Base-by-base conservation (phyloP, 2,113 vertebrate species). In the Percopsis transmontana region DNA sequence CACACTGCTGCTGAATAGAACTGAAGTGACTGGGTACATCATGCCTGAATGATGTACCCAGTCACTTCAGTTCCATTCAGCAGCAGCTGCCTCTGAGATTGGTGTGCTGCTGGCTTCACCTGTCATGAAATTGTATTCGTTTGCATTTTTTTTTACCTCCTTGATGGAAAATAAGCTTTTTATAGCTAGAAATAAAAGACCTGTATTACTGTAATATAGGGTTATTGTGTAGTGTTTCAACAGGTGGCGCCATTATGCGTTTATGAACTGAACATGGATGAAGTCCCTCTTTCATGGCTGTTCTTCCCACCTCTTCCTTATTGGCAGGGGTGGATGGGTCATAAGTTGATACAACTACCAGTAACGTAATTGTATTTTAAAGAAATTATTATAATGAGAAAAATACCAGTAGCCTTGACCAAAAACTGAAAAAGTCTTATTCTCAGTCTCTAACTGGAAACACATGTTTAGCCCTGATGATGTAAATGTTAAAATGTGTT, bases 401-500 rank as follows among this genome's bases (percentile, higher is more conserved):
- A 85, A 79, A 81, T 72, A 66, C 40, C 40, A 41, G 5, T 12
- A 5, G 18, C 39, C 33, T 10, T 24, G 50, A 52, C 55, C 12
- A 2, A 53, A 44, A 66, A 44, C 20, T 20, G 57, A 61, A 84
- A 86, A 80, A 65, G 81, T 82, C 67, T 59, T 64, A 73, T 68
- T 62, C 50, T 70, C 70, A 7, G 27, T 47, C 69, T 51, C 48
- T 61, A 71, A 83, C 75, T 78, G 64, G 65, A 85, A 85, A 81
- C 76, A 87, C 18, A 13, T 80, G 64, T 38, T 62, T 1, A 11
- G 64, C 44, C 41, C 66, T 79, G 72, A 62, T 82, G 69, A 87
- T 86, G 77, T 84, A 83, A 87, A 84, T 45, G 74, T 77, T 78
- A 47, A 79, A 74, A 85, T 77, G 77, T 83, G 80, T 85, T 85